Evolutionary conservation across 2,797 vertebrate genomes (phyloP), one percentile per base, ranked within the genome.

Genomic region (Agapornis canus): DNA sequence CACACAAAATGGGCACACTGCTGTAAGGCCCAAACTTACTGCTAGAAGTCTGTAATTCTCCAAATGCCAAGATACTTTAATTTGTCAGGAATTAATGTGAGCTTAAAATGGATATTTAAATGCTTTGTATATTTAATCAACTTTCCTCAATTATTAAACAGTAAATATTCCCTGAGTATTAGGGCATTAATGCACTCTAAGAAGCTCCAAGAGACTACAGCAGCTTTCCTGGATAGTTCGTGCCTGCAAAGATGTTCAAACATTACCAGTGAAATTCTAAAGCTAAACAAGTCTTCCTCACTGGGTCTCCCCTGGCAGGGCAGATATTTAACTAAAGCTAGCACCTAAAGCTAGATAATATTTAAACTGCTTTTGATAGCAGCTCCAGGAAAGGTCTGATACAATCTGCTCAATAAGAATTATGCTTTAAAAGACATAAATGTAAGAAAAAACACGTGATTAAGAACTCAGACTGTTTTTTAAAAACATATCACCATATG

Each of bases 341-440:
- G 27, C 59, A 84, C 73, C 82, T 75, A 78, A 80, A 84, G 84
- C 68, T 84, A 65, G 37, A 7, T 23, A 43, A 48, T 66, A 94
- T 92, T 95, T 92, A 89, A 97, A 94, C 23, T 23, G 88, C 51
- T 89, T 78, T 82, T 66, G 86, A 86, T 89, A 93, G 75, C 45
- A 54, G 63, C 37, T 91, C 75, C 92, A 93, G 60, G 69, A 49
- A 25, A 96, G 77, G 95, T 56, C 84, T 31, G 78, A 95, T 88
- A 90, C 71, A 94, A 95, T 91, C 94, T 31, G 69, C 32, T 96
- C 92, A 85, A 29, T 91, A 87, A 48, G 63, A 40, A 54, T 39
- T 66, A 82, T 19, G 17, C 63, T 92, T 94, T 89, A 60, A 89
- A 82, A 14, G 82, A 82, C 18, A 48, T 1, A 52, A 86, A 78